Base-by-base conservation (phyloP, 2,888 invertebrate genomes). In the Opisthograptis luteolata region DNA sequence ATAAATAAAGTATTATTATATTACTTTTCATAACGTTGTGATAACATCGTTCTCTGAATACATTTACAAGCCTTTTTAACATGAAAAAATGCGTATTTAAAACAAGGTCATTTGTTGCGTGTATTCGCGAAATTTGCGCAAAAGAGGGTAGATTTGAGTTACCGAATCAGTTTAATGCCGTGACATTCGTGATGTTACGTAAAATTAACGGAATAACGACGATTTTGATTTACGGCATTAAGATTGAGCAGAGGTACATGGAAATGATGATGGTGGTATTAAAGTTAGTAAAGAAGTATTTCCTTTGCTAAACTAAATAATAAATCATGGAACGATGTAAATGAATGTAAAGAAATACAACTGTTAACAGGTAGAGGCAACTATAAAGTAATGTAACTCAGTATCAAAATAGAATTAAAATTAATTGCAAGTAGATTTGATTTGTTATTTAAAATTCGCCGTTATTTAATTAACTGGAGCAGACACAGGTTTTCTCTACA, bases 41-140 rank as follows among this genome's bases (percentile, higher is more conserved):
- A 20, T 6, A 46, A 15, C 22, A 28, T 20, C 32, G 27, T 34
- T 39, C 28, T n/a, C 22, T 47, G 40, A 41, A 47, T 47, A 48
- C 35, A 6, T 24, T 25, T 14, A 37, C 34, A 31, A 13, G 36
- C 41, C 32, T 20, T 45, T 49, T 24, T 35, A 27, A 22, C 9
- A 39, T 24, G 41, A 32, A 50, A 49, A 42, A 44, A 50, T 27
- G 15, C 28, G 28, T 28, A 40, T 45, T 45, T 40, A 30, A 49
- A 58, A 45, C 59, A 59, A 62, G 62, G 62, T 57, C 59, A 41
- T 41, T 12, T 40, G 37, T 79, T 72, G 79, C 81, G 79, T 80
- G 80, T 53, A 57, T 46, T 66, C 58, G 65, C 68, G 47, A 77
- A 73, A 79, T 79, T 76, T 70, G 53, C 60, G 58, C 57, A 46